Evolutionary conservation across 2,888 invertebrate genomes (phyloP).

Genomic region (Drosophila lacicola): DNA sequence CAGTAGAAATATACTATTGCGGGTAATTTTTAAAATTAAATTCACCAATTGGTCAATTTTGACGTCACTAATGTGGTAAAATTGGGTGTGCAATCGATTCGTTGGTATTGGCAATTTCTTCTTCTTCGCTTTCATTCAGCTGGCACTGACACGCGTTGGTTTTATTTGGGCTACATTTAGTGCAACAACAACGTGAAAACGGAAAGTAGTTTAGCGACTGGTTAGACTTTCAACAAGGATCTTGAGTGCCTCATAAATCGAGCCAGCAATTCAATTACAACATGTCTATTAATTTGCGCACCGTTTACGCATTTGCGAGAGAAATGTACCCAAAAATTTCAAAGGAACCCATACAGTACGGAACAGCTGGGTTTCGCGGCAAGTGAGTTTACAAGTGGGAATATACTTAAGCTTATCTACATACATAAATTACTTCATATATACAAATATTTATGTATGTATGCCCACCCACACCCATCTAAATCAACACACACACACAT

Average conservation of each 20-base stretch:
- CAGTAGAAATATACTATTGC: too few relatives aligned
- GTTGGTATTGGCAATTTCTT: conserved; percentile 36
- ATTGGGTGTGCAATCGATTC: background rate
- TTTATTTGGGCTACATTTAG: conserved; percentile 43
- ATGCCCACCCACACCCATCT: conserved; percentile 23
- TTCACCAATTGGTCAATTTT: conserved; percentile 24
- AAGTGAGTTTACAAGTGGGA: conserved; percentile 84
- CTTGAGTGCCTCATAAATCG: conserved; percentile 35
- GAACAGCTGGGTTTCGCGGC: conserved; percentile 94
- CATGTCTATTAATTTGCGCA: conserved; percentile 84
- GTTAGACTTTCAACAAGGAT: conserved; percentile 31
- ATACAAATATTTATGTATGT: conserved; percentile 12
- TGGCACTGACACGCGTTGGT: conserved; percentile 59
- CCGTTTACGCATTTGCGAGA: conserved; percentile 90
- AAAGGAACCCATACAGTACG: conserved; percentile 90
- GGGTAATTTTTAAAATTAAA: conserved; percentile 3
- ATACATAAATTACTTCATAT: conserved; percentile 11
- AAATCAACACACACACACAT: conserved; percentile 13
- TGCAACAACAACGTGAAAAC: conserved; percentile 47
- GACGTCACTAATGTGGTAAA: conserved; percentile 31
- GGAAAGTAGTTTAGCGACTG: conserved; percentile 55
- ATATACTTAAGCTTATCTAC: conserved; percentile 48
- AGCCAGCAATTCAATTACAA: conserved; percentile 34
- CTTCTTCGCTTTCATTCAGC: conserved; percentile 48
- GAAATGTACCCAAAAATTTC: conserved; percentile 91